Conservation (phyloP, 2,888 invertebrate species). For the Acleris laterana region DNA sequence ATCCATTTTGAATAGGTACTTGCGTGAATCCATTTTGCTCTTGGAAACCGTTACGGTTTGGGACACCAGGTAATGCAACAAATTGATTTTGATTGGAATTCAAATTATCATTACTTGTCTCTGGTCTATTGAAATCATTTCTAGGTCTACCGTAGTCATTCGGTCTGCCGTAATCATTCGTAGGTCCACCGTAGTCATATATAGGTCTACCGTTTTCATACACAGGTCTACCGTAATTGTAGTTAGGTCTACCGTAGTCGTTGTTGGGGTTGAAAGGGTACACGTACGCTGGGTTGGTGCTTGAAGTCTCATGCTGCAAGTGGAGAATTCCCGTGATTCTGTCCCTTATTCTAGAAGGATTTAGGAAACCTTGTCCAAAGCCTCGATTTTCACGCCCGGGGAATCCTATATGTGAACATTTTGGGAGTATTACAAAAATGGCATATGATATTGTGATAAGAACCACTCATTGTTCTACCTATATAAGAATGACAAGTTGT, state of each 20-base stretch:
- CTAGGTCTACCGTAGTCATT: slow-evolving; percentile 40
- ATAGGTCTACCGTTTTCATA: slow-evolving; percentile 27
- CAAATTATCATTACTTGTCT: no score
- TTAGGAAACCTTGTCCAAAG: slow-evolving; percentile 46
- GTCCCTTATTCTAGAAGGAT: slow-evolving; percentile 47
- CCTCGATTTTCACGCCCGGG: slow-evolving; percentile 52
- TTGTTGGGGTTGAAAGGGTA: slow-evolving; percentile 42
- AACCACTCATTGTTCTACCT: no score
- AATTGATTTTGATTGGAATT: not conserved
- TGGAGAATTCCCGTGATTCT: slow-evolving; percentile 50
- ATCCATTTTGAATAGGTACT: not conserved
- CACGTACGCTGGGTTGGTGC: slow-evolving; percentile 41
- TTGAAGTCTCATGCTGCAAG: slow-evolving; percentile 42
- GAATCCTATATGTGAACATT: slow-evolving; percentile 51
- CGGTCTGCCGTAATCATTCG: slow-evolving; percentile 28
- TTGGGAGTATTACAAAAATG: slow-evolving; percentile 6
- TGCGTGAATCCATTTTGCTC: slow-evolving; percentile 8
- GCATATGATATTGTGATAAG: no score
- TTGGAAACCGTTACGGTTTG: slow-evolving; percentile 31
- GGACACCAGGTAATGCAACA: slow-evolving; percentile 11
- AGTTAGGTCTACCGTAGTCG: slow-evolving; percentile 39
- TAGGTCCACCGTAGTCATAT: slow-evolving; percentile 38
- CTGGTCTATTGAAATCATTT: no score
- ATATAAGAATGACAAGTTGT: no score
- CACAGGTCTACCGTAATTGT: slow-evolving; percentile 26